Conservation (phyloP, 1,140 invertebrate species). For the Cherax quadricarinatus region DNA sequence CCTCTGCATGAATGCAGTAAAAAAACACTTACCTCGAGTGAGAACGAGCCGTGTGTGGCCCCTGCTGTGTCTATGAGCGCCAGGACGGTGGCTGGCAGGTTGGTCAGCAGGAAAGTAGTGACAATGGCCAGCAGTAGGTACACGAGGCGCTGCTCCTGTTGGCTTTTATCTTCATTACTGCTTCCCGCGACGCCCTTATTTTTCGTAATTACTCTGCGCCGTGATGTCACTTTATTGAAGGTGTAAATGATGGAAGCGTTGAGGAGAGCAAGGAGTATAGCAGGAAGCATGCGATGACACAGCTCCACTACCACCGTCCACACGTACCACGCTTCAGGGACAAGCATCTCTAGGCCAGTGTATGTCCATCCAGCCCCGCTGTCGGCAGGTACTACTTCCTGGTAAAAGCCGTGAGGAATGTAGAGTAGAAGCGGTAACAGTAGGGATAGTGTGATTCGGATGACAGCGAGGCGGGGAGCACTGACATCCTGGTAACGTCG, state of each 20-base stretch:
- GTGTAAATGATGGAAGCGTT: slow-evolving; percentile 66
- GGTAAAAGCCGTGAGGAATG: slow-evolving; percentile 58
- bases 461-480: slow-evolving; percentile 46
- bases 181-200: not conserved
- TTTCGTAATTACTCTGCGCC: not conserved
- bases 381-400: slow-evolving; percentile 18
- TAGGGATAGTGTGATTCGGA: slow-evolving; percentile 49
- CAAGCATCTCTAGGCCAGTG: not conserved
- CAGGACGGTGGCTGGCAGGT: slow-evolving; percentile 63
- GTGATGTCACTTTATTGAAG: slow-evolving; percentile 44
- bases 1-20: no score
- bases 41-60: slow-evolving; percentile 41
- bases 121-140: slow-evolving; percentile 65
- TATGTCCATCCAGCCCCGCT: slow-evolving; percentile 44
- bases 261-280: slow-evolving; percentile 60
- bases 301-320: slow-evolving; percentile 68
- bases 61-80: slow-evolving; percentile 64
- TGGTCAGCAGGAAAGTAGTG: slow-evolving; percentile 64
- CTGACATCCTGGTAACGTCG: slow-evolving; percentile 48
- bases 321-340: slow-evolving; percentile 17
- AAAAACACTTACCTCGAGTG: slow-evolving; percentile 55
- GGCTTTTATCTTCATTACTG: not conserved
- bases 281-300: slow-evolving; percentile 66
- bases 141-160: slow-evolving; percentile 51
- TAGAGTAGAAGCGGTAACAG: slow-evolving; percentile 59